These are phyloP conservation scores for Falco berigora DNA, from an alignment of 2,797 vertebrate genomes.

Conservation along the genomic window DNA sequence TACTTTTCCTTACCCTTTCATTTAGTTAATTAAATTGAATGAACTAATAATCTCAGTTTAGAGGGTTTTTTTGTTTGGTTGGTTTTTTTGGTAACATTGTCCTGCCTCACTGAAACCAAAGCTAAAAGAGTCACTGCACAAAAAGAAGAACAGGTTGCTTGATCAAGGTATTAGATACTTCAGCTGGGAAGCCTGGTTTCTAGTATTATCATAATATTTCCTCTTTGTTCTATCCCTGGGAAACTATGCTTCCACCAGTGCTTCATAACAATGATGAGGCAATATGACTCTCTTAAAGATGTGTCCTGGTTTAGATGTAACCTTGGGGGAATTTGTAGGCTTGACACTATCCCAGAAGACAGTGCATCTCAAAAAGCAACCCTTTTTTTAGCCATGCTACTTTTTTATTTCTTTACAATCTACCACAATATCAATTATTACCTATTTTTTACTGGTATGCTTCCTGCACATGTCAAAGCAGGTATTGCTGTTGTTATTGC, in stretches of 20 bases:
- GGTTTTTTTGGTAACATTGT: not conserved
- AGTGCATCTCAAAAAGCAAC: not conserved
- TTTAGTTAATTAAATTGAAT: not conserved
- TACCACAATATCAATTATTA: not conserved
- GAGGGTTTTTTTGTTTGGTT: not conserved
- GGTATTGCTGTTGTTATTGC: not conserved
- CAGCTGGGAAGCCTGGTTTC: not conserved
- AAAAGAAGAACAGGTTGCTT: not conserved
- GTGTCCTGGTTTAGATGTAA: not conserved
- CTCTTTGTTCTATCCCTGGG: not conserved
- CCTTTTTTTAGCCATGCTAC: not conserved
- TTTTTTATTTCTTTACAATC: not conserved
- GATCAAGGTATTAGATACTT: not conserved
- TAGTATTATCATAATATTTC: not conserved
- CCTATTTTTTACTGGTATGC: not conserved
- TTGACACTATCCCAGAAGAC: not conserved
- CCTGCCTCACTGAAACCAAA: not conserved
- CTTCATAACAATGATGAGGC: not conserved
- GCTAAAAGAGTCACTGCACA: not conserved
- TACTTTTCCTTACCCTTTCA: not conserved
- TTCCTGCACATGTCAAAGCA: not conserved
- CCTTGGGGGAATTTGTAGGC: not conserved
- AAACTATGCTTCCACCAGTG: not conserved
- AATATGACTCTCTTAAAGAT: not conserved
- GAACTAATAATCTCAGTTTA: not conserved